Evolutionary conservation across 2,113 vertebrate species (phyloP).

Genomic region (Mobula birostris): DNA sequence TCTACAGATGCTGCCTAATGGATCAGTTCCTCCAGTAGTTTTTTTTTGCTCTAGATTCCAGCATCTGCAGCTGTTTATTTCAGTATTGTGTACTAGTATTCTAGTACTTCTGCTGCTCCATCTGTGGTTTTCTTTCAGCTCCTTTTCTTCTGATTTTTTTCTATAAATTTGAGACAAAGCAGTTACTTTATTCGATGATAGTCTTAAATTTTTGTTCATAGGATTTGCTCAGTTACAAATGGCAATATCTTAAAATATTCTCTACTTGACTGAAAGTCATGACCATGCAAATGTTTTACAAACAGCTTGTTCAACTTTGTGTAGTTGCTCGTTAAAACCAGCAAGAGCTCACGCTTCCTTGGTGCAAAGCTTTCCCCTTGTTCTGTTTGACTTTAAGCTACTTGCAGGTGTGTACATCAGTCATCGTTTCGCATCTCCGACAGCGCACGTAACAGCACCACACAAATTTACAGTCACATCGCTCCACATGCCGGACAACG

Average conservation of each 20-base stretch:
- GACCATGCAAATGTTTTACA: not conserved
- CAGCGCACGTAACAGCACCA: slow-evolving; percentile 98
- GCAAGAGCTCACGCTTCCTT: not conserved
- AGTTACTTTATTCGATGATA: not conserved
- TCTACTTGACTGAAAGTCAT: not conserved
- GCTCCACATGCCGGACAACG: slow-evolving; percentile 75
- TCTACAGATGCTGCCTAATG: too few relatives aligned
- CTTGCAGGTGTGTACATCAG: slow-evolving; percentile 91
- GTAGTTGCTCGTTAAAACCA: not conserved
- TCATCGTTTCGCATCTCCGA: slow-evolving; percentile 87
- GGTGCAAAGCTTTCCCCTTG: not conserved
- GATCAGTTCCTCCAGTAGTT: too few relatives aligned
- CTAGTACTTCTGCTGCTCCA: not conserved
- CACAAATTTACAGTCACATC: slow-evolving; percentile 90
- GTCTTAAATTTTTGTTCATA: not conserved
- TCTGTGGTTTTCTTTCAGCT: too few relatives aligned
- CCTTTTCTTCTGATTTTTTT: slow-evolving; percentile 1
- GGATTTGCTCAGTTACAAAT: not conserved
- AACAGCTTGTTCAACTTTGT: not conserved
- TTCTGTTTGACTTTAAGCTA: slow-evolving; percentile 45
- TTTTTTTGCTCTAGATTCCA: too few relatives aligned
- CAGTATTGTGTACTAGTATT: not conserved
- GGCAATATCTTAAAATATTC: not conserved
- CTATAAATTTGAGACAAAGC: not conserved
- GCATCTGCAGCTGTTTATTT: not conserved